These are phyloP conservation scores for Clarias fuscus DNA, from an alignment of 2,797 vertebrate species.

Conservation along the genomic window DNA sequence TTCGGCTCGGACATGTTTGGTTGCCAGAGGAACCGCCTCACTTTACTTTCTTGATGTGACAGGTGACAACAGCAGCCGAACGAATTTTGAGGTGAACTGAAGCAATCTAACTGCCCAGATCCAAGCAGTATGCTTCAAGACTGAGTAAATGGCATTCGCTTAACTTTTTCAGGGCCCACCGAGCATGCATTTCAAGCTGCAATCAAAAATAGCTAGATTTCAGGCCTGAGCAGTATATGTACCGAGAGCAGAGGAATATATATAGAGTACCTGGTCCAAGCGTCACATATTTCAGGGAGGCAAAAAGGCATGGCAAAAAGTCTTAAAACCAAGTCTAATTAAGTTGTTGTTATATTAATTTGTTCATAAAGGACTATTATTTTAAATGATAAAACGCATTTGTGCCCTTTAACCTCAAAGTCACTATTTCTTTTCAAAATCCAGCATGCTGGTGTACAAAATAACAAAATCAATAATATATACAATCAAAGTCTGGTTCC, in stretches of 20 bases:
- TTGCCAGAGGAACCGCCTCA: neutral
- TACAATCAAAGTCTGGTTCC: neutral
- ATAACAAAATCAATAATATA: neutral
- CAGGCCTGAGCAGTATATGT: neutral
- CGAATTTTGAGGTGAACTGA: conserved; percentile 9
- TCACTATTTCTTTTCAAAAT: neutral
- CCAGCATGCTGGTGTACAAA: neutral
- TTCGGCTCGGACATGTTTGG: neutral
- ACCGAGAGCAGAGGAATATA: neutral
- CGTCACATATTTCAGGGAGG: neutral
- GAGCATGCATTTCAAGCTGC: neutral
- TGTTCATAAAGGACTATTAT: neutral
- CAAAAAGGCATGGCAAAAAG: neutral
- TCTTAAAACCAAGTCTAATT: neutral
- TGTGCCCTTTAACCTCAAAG: conserved; percentile 2
- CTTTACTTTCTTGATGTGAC: conserved; percentile 12
- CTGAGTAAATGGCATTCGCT: neutral
- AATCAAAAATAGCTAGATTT: conserved; percentile 12
- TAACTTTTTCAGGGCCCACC: conserved; percentile 13
- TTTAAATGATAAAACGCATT: neutral
- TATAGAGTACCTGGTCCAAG: neutral
- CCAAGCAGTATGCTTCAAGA: neutral
- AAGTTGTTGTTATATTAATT: neutral
- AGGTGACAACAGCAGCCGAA: conserved; percentile 12
- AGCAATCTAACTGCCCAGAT: conserved; percentile 6